Conservation (phyloP, 2,113 vertebrate genomes). For the Opisthocomus hoazin region DNA sequence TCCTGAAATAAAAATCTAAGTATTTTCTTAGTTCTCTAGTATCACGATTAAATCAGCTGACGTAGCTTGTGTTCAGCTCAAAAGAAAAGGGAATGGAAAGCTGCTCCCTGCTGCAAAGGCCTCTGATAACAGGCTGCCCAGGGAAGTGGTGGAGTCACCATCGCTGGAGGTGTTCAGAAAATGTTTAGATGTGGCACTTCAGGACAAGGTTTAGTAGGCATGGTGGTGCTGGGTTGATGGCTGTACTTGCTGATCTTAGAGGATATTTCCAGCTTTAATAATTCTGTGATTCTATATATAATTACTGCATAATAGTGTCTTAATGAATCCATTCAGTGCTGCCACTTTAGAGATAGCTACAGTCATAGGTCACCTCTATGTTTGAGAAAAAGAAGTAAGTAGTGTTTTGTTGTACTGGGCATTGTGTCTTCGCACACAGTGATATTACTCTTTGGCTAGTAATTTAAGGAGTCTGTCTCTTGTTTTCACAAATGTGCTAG, state of each 20-base stretch:
- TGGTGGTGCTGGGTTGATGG: no score
- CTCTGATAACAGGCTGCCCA: no score
- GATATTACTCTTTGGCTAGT: background rate
- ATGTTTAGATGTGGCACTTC: no score
- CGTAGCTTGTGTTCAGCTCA: background rate
- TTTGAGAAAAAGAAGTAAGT: background rate
- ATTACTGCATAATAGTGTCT: background rate
- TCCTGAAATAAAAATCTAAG: background rate
- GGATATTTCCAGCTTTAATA: no score
- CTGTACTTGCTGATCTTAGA: no score
- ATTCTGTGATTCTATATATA: no score
- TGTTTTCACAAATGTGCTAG: slow-evolving; percentile 7
- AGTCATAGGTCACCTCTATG: background rate
- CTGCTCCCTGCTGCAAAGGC: background rate
- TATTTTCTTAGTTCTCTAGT: background rate
- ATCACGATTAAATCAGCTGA: background rate
- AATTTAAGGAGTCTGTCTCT: background rate
- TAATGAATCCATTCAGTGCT: background rate
- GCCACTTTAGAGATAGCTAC: background rate
- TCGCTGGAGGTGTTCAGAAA: no score
- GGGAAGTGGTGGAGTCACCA: no score
- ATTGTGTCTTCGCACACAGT: background rate
- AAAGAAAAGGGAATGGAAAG: background rate
- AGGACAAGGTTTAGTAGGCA: no score
- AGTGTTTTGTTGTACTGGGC: background rate